Percentiles rank a stretch among this genome's conserved stretches.
These are phyloP conservation scores for Myodes glareolus DNA, from an alignment of 2,113 vertebrate species.

Conservation along the genomic window DNA sequence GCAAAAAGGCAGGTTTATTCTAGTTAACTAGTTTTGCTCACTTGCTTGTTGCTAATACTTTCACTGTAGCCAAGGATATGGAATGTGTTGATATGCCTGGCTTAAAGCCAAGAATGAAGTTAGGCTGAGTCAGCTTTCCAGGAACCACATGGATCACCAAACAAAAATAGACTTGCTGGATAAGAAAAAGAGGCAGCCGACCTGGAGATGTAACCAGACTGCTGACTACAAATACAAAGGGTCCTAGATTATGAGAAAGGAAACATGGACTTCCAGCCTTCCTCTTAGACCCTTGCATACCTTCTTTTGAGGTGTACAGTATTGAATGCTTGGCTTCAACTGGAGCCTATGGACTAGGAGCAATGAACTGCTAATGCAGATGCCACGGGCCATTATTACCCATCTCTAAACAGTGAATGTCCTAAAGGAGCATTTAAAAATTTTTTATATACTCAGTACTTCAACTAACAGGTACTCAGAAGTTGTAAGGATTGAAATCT, in stretches of 20 bases:
- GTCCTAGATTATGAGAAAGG: neutral
- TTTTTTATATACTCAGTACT: neutral
- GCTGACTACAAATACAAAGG: neutral
- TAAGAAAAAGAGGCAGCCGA: neutral
- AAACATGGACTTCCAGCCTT: neutral
- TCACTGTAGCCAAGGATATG: neutral
- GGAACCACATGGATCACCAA: neutral
- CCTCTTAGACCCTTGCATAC: neutral
- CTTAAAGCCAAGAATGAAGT: neutral
- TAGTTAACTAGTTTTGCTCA: neutral
- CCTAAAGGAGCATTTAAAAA: neutral
- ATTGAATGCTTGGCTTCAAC: neutral
- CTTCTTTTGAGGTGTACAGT: neutral
- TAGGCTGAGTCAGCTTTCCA: slow-evolving; percentile 19
- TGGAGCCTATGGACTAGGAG: neutral
- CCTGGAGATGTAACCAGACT: neutral
- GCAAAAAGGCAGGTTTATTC: neutral
- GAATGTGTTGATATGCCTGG: neutral
- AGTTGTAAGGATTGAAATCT: neutral
- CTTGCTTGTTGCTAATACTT: neutral
- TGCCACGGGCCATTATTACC: neutral
- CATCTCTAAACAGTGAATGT: neutral
- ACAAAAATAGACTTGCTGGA: neutral
- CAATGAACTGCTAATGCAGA: neutral
- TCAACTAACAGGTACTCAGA: neutral